Evolutionary conservation across 2,797 vertebrate species (phyloP).

Genomic region (Onychomys arenicola): DNA sequence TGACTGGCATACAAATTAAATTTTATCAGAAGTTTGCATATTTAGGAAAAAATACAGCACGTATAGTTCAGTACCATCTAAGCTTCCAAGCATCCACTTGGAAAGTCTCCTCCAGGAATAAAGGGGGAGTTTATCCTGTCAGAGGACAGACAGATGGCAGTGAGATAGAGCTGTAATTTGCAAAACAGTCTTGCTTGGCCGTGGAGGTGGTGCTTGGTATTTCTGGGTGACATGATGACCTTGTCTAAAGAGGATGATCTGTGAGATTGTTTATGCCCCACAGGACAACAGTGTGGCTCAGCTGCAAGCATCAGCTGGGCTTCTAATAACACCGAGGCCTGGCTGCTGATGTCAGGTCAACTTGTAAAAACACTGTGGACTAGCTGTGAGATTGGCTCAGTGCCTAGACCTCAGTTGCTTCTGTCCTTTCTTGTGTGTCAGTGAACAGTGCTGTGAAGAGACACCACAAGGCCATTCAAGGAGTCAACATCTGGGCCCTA

Average conservation of each 20-base stretch:
- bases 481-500: neutral
- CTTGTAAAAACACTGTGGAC: neutral
- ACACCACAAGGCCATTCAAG: neutral
- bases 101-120: neutral
- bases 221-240: neutral
- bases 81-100: neutral
- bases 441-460: neutral
- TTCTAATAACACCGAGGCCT: neutral
- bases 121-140: neutral
- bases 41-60: neutral
- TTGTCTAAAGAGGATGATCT: neutral
- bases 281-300: neutral
- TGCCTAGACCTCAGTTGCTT: neutral
- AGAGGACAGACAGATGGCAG: neutral
- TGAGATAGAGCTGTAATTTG: neutral
- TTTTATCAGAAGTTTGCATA: neutral
- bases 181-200: neutral
- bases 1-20: neutral
- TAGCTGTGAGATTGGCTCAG: neutral
- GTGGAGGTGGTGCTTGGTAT: neutral
- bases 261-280: neutral
- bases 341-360: neutral
- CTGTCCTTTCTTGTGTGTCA: neutral
- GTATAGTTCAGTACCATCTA: neutral
- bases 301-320: neutral